Evolutionary conservation across 2,113 vertebrate species (phyloP).

Genomic region (Ailuropoda melanoleuca): DNA sequence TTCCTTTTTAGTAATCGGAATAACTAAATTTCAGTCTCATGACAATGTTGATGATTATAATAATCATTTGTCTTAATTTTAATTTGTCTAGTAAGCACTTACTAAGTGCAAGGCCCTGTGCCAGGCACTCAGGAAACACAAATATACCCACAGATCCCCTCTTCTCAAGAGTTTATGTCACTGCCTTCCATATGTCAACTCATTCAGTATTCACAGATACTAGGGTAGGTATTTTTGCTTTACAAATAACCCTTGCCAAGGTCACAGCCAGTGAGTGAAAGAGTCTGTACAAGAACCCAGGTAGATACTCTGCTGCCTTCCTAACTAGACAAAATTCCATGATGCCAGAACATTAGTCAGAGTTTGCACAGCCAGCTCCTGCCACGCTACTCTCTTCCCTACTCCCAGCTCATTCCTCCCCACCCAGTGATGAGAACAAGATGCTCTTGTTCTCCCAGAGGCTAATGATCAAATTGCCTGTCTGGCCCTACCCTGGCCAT

Average conservation of each 20-base stretch:
- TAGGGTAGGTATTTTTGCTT: neutral
- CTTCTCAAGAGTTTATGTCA: neutral
- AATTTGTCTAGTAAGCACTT: neutral
- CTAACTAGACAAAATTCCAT: neutral
- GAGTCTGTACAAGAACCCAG: constrained; percentile 15
- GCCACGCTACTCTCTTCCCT: neutral
- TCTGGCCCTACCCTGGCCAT: constrained; percentile 29
- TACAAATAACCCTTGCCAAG: neutral
- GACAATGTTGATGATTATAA: neutral
- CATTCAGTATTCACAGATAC: neutral
- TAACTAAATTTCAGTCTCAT: neutral
- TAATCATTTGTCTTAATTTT: neutral
- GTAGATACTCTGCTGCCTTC: neutral
- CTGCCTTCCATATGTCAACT: neutral
- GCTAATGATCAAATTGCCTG: constrained; percentile 38
- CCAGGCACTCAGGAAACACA: neutral
- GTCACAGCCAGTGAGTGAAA: neutral
- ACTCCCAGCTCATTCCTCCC: neutral
- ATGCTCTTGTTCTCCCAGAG: constrained; percentile 29
- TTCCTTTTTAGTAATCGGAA: neutral
- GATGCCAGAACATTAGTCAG: constrained; percentile 20
- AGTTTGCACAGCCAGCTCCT: constrained; percentile 9
- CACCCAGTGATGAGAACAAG: constrained; percentile 52
- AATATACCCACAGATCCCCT: neutral
- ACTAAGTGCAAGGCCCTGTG: neutral